phyloP scores from a whole-genome alignment of 1,140 invertebrate species.

The Elysia chlorotica region DNA sequence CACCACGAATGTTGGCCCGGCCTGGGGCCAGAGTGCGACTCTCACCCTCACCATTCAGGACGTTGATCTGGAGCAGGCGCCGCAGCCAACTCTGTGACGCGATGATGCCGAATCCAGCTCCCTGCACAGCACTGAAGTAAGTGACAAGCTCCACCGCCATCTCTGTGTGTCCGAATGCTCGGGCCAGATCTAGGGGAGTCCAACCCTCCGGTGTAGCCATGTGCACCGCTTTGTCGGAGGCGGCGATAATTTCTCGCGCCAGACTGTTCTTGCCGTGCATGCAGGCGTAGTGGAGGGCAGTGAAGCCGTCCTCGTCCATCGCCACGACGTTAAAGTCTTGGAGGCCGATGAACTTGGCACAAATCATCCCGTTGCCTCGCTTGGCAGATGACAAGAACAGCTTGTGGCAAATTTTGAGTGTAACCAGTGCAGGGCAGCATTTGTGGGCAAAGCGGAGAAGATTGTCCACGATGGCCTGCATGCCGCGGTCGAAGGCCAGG shows the following conservation, averaged over 20 bases:
- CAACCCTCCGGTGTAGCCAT: background rate
- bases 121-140: background rate
- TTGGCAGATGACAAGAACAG: constrained; percentile 2
- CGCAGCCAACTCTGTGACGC: constrained; percentile 6
- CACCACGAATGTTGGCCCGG: background rate
- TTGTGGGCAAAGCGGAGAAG: constrained; percentile 10
- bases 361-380: background rate
- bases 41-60: background rate
- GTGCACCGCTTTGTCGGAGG: background rate
- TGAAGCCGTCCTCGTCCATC: background rate
- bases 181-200: constrained; percentile 10
- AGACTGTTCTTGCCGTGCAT: background rate
- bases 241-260: background rate
- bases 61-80: background rate
- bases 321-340: background rate
- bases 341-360: constrained; percentile 2
- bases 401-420: constrained; percentile 1
- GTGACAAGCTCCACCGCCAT: background rate
- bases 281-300: constrained; percentile 6
- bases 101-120: background rate
- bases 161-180: background rate
- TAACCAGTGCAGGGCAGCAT: background rate
- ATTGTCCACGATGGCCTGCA: constrained; percentile 17
- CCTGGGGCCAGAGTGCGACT: background rate
- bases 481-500: constrained; percentile 10